Base-by-base conservation (phyloP, 2,113 vertebrate species). In the Urocitellus parryii region DNA sequence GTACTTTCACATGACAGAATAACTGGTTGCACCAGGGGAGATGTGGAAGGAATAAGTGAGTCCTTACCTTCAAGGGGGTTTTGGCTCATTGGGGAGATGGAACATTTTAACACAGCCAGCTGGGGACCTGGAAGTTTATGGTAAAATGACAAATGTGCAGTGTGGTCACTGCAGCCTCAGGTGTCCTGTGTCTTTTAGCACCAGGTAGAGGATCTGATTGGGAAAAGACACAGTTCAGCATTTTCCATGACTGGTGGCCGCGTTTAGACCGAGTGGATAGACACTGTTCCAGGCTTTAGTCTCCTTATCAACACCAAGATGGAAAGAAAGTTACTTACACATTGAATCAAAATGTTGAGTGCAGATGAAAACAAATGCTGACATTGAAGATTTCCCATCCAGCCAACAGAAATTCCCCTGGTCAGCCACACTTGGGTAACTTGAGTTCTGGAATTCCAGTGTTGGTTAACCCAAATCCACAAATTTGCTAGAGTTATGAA, bases 401-500 rank as follows among this genome's bases (percentile, higher is more conserved):
- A 95, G 93, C 70, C 84, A 77, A 20, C 79, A 96, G 94, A 78
- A 88, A 85, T 68, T 76, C 53, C 88, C 76, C 34, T 24, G 79
- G 86, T 53, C 42, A 45, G 45, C 91, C 85, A 42, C 78, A 68
- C 61, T 68, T 12, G 91, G 65, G 91, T 79, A 96, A 96, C 82
- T 90, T 84, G 94, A 96, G 95, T 81, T 90, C 83, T 96, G 97
- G 91, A 97, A 97, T 97, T 93, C 87, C 87, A 90, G 67, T 56
- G 86, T 83, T 0, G 91, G 97, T 93, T 97, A 97, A 96, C 97
- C 94, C 88, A 29, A 96, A 94, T 17, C 97, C 96, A 86, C 96
- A 95, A 84, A 91, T 63, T 42, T 77, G 88, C 91, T 72, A 51
- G 53, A 87, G 77, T 70, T 79, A 72, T 4, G 77, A 85, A 91